phyloP scores from a whole-genome alignment of 2,797 vertebrate species.

The Bovichtus variegatus region DNA sequence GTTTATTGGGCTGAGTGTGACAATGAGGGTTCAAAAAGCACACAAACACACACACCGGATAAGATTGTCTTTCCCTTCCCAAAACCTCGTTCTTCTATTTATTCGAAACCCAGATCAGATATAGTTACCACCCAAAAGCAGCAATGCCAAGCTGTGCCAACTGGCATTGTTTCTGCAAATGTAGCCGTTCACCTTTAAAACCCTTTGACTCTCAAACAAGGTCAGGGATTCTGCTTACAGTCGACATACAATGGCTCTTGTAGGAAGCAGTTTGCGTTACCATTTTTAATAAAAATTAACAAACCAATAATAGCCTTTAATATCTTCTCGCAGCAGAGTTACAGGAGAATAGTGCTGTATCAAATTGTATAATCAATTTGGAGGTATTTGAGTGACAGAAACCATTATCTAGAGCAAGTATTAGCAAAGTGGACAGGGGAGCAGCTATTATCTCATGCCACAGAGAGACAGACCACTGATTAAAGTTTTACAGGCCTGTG shows the following conservation, averaged over 20 bases:
- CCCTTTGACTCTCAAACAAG: slow-evolving; percentile 46
- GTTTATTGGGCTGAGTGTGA: slow-evolving; percentile 19
- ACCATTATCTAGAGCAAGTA: slow-evolving; percentile 13
- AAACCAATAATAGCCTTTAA: neutral
- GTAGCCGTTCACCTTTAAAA: slow-evolving; percentile 49
- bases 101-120: slow-evolving; percentile 59
- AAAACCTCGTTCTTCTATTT: slow-evolving; percentile 64
- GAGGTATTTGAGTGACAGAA: slow-evolving; percentile 28
- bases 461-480: slow-evolving; percentile 56
- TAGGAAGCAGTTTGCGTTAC: neutral
- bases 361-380: slow-evolving; percentile 19
- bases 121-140: slow-evolving; percentile 67
- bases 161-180: slow-evolving; percentile 55
- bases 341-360: neutral
- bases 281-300: slow-evolving; percentile 2
- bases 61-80: slow-evolving; percentile 64
- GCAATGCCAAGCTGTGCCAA: slow-evolving; percentile 51
- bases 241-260: neutral
- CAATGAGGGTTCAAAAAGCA: slow-evolving; percentile 2
- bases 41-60: slow-evolving; percentile 1
- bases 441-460: slow-evolving; percentile 37
- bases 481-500: slow-evolving; percentile 54
- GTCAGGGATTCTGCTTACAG: slow-evolving; percentile 44
- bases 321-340: neutral
- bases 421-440: neutral